Percentiles rank a stretch among this genome's conserved stretches.
These are phyloP conservation scores for Lysandra coridon DNA, from an alignment of 2,888 invertebrate genomes.

Conservation along the genomic window DNA sequence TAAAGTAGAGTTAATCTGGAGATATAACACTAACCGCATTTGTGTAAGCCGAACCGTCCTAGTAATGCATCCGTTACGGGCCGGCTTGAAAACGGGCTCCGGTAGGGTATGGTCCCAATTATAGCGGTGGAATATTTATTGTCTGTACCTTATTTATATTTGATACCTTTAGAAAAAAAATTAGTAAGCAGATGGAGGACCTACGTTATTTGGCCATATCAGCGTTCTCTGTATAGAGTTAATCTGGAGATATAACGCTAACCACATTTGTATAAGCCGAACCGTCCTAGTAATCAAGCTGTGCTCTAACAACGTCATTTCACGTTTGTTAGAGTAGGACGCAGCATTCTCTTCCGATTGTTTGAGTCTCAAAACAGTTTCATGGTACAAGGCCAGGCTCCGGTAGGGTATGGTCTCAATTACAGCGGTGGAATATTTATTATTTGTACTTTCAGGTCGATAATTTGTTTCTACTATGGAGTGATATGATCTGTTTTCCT, in stretches of 20 bases:
- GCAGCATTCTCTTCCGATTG: too few species aligned
- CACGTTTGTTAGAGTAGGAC: too few species aligned
- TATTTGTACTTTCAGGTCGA: too few species aligned
- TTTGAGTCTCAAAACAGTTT: too few species aligned
- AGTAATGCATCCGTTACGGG: conserved; percentile 46
- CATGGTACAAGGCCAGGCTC: conserved; percentile 40
- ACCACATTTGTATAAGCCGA: conserved; percentile 55
- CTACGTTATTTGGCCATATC: too few species aligned
- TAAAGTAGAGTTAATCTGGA: conserved; percentile 42
- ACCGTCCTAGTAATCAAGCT: conserved; percentile 45
- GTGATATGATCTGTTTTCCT: too few species aligned
- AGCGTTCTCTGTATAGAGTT: conserved; percentile 35
- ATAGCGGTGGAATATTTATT: not conserved
- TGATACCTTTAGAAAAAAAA: too few species aligned
- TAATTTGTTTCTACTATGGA: too few species aligned
- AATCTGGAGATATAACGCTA: conserved; percentile 49
- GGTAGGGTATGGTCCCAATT: not conserved
- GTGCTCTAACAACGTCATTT: conserved; percentile 26
- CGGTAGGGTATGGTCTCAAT: not conserved
- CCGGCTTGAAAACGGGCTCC: conserved; percentile 42
- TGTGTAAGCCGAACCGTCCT: conserved; percentile 50
- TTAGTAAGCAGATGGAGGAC: too few species aligned
- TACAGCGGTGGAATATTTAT: not conserved
- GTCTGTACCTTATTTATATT: too few species aligned
- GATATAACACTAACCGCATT: conserved; percentile 55